Evolutionary conservation across 2,797 vertebrate species (phyloP), one percentile per base, ranked within the genome.

Genomic region (Leptodactylus fallax): DNA sequence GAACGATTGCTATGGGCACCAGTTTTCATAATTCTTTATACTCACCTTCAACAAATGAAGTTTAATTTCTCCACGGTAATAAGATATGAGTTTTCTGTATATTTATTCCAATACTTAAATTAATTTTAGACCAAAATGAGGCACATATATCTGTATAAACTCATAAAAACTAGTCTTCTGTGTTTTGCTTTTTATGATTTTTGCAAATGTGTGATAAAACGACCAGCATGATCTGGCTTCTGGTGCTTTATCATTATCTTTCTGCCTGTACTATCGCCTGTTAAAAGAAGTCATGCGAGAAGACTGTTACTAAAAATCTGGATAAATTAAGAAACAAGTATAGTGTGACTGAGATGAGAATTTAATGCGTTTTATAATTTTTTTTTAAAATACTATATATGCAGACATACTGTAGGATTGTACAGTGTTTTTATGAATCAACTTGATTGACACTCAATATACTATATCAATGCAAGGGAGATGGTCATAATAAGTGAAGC

Each of bases 231-330:
- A 85, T 63, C 14, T 27, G 36, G 85, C 8, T 85, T 36, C 6
- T 84, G 23, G 65, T 14, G 49, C 76, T 81, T 61, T 65, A 8
- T 36, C 23, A 58, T 67, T 91, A 36, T 47, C 21, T 49, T 77
- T 49, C 90, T 90, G 11, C 89, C 85, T 74, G 87, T 86, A 90
- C 78, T 87, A 1, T 36, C 4, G 36, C 36, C 36, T 36, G 36
- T 36, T 36, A 36, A 36, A 36, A 36, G 36, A 36, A 36, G 36
- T 4, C 84, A 91, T 69, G 85, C 90, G 87, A 91, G 90, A 82
- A 88, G 91, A 25, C 89, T 86, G 4, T 87, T 93, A 51, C 91
- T 91, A 87, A 92, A 91, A 91, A 93, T 85, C 87, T 93, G 88
- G 88, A 92, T 61, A 86, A 92, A 65, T 92, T 90, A 61, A 92